These are phyloP conservation scores for Ypsolopha sequella DNA, from an alignment of 2,888 invertebrate species.

Conservation along the genomic window DNA sequence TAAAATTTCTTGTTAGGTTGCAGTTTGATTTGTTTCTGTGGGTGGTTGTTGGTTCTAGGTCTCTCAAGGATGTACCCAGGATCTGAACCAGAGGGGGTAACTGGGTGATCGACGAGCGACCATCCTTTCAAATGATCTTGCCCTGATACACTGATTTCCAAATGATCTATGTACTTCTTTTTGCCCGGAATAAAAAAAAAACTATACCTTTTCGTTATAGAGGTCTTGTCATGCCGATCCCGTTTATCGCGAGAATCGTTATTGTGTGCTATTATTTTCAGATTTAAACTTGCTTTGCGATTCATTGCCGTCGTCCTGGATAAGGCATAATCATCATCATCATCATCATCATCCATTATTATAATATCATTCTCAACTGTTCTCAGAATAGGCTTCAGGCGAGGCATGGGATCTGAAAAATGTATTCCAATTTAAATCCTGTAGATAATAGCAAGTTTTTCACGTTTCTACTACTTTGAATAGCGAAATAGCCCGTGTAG, in stretches of 20 bases:
- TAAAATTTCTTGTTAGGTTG: too few species aligned
- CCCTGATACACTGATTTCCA: too few species aligned
- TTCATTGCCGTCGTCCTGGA: constrained; percentile 26
- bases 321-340: constrained; percentile 33
- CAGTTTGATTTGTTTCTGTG: too few species aligned
- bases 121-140: too few species aligned
- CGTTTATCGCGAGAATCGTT: constrained; percentile 26
- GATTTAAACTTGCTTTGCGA: constrained; percentile 45
- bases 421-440: neutral
- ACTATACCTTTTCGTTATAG: neutral
- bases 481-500: neutral
- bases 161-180: neutral
- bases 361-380: constrained; percentile 57
- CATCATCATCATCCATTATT: constrained; percentile 36
- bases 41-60: too few species aligned
- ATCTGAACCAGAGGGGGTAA: too few species aligned
- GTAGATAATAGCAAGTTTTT: neutral
- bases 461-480: too few species aligned
- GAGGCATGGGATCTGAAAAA: constrained; percentile 21
- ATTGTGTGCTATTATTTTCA: constrained; percentile 58
- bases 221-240: constrained; percentile 13
- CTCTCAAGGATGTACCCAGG: too few species aligned
- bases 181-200: neutral
- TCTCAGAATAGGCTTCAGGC: constrained; percentile 48
- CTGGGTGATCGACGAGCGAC: too few species aligned